These are phyloP conservation scores for Drosophila bocki DNA, from an alignment of 1,140 invertebrate genomes.

Conservation along the genomic window DNA sequence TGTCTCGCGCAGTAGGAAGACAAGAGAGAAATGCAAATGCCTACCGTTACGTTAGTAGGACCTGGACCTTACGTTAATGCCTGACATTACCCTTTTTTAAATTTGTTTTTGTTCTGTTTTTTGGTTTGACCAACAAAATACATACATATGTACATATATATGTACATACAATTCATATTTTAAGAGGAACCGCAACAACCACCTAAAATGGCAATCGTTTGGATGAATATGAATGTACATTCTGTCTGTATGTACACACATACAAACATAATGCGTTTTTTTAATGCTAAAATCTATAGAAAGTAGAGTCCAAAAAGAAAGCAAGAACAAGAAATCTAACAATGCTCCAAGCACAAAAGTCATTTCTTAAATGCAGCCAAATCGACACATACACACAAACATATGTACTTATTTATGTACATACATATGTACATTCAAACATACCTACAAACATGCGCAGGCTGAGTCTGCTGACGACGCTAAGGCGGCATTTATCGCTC, in stretches of 20 bases:
- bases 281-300: slow-evolving; percentile 10
- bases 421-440: neutral
- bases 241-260: neutral
- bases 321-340: slow-evolving; percentile 35
- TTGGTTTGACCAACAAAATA: slow-evolving; percentile 5
- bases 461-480: slow-evolving; percentile 46
- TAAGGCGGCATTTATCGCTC: slow-evolving; percentile 53
- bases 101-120: neutral
- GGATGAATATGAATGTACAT: neutral
- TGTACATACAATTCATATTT: neutral
- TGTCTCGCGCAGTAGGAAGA: slow-evolving; percentile 12
- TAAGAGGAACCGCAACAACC: neutral
- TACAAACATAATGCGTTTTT: neutral
- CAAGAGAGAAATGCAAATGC: slow-evolving; percentile 34
- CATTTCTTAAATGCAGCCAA: slow-evolving; percentile 50
- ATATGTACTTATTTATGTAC: neutral
- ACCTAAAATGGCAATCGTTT: slow-evolving; percentile 11
- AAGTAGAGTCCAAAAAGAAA: slow-evolving; percentile 25
- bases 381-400: slow-evolving; percentile 28
- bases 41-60: slow-evolving; percentile 20
- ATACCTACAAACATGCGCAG: slow-evolving; percentile 44
- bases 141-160: neutral
- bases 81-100: neutral
- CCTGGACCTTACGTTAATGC: slow-evolving; percentile 8
- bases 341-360: slow-evolving; percentile 22